A percentile compares a stretch with the other conserved stretches of the same genome.
Evolutionary conservation across 2,888 invertebrate genomes (phyloP).

Genomic region (Phymatocera aterrima): DNA sequence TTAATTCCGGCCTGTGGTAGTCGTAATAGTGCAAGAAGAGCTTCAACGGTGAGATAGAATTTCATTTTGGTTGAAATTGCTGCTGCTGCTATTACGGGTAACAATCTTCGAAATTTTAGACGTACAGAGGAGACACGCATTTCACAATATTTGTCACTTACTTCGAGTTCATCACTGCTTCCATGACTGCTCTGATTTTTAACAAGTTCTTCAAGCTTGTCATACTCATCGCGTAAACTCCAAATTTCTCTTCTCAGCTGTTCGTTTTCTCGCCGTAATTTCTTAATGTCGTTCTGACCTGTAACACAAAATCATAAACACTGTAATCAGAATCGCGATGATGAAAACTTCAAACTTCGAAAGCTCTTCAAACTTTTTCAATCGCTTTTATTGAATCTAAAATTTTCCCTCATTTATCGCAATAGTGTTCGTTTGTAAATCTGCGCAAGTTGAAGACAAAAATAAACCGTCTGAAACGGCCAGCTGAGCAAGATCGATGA

Average conservation of each 20-base stretch:
- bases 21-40: not conserved
- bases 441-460: no score
- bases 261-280: constrained; percentile 91
- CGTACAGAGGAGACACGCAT: no score
- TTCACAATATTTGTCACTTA: constrained; percentile 49
- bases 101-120: not conserved
- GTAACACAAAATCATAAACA: constrained; percentile 59
- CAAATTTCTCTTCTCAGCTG: constrained; percentile 91
- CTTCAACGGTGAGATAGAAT: not conserved
- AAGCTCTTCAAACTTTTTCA: no score
- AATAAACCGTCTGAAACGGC: no score
- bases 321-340: not conserved
- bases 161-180: constrained; percentile 70
- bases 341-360: no score
- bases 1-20: not conserved
- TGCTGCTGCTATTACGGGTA: no score
- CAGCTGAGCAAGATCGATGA: constrained; percentile 17
- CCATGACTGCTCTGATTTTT: constrained; percentile 72
- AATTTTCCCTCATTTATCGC: not conserved
- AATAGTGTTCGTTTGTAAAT: no score
- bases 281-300: constrained; percentile 94
- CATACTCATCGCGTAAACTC: constrained; percentile 91
- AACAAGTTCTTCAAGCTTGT: constrained; percentile 88
- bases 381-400: not conserved
- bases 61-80: not conserved